Conservation (phyloP, 1,140 invertebrate genomes). For the Drosophila littoralis region DNA sequence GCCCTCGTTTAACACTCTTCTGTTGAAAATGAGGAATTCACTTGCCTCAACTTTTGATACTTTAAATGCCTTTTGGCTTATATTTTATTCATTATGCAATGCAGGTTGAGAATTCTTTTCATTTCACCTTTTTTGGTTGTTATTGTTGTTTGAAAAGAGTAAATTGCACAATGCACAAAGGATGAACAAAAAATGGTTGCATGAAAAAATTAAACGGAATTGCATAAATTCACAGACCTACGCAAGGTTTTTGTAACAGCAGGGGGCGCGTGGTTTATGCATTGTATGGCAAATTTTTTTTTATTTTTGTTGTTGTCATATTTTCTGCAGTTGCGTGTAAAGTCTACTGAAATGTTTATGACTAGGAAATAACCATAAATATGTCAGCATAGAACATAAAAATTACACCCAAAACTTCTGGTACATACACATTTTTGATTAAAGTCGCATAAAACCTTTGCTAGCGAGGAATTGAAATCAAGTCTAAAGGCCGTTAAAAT, state of each 20-base stretch:
- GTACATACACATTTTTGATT: background rate
- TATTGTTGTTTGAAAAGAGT: slow-evolving; percentile 24
- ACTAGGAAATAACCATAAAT: slow-evolving; percentile 21
- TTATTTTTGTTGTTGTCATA: background rate
- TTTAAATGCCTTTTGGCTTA: slow-evolving; percentile 39
- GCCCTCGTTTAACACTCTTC: background rate
- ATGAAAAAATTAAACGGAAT: slow-evolving; percentile 33
- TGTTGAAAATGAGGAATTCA: slow-evolving; percentile 20
- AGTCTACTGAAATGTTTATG: slow-evolving; percentile 31
- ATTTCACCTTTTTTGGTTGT: slow-evolving; percentile 6
- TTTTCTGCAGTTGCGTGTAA: slow-evolving; percentile 31
- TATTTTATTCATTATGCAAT: slow-evolving; percentile 39
- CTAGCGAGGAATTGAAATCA: too few species aligned
- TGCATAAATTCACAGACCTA: slow-evolving; percentile 36
- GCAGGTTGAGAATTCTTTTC: slow-evolving; percentile 26
- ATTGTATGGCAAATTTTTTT: slow-evolving; percentile 36
- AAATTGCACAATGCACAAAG: slow-evolving; percentile 40
- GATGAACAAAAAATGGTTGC: slow-evolving; percentile 29
- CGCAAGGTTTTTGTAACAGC: background rate
- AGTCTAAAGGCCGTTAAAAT: too few species aligned
- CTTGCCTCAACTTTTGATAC: slow-evolving; percentile 25
- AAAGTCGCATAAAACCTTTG: background rate
- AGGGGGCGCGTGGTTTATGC: slow-evolving; percentile 22
- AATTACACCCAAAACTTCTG: slow-evolving; percentile 1
- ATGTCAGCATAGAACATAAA: slow-evolving; percentile 23